phyloP scores from a whole-genome alignment of 2,797 vertebrate species.

The Coendou prehensilis region DNA sequence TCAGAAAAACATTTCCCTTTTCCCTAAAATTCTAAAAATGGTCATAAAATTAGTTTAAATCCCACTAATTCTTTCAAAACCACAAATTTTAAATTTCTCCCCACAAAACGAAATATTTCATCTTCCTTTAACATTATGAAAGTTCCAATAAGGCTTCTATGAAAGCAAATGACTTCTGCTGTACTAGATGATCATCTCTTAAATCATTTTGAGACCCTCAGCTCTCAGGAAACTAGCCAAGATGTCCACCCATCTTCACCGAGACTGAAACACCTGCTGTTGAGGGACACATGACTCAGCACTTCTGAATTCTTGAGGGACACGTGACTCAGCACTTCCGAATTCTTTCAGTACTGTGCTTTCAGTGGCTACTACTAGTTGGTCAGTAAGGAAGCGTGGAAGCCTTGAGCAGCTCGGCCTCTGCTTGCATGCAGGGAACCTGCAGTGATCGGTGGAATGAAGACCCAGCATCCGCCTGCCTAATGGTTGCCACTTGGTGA shows the following conservation, averaged over 20 bases:
- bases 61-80: slow-evolving; percentile 63
- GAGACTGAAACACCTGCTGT: neutral
- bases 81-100: slow-evolving; percentile 61
- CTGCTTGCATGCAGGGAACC: neutral
- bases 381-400: neutral
- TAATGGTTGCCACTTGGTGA: neutral
- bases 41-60: slow-evolving; percentile 67
- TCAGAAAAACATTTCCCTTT: slow-evolving; percentile 31
- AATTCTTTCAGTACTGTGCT: neutral
- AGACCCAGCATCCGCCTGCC: neutral
- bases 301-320: neutral
- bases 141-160: slow-evolving; percentile 14
- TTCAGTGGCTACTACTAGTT: neutral
- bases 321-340: neutral
- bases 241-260: neutral
- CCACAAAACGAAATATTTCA: slow-evolving; percentile 62
- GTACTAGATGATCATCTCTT: neutral
- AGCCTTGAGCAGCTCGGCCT: neutral
- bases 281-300: neutral
- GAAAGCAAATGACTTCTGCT: slow-evolving; percentile 50
- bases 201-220: slow-evolving; percentile 8
- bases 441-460: neutral
- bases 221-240: slow-evolving; percentile 3
- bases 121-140: slow-evolving; percentile 57
- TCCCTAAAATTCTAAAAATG: slow-evolving; percentile 70